Percentiles rank a stretch among this genome's conserved stretches.
These are phyloP conservation scores for Neolamprologus ventralis DNA, from an alignment of 2,113 vertebrate species.

Conservation along the genomic window DNA sequence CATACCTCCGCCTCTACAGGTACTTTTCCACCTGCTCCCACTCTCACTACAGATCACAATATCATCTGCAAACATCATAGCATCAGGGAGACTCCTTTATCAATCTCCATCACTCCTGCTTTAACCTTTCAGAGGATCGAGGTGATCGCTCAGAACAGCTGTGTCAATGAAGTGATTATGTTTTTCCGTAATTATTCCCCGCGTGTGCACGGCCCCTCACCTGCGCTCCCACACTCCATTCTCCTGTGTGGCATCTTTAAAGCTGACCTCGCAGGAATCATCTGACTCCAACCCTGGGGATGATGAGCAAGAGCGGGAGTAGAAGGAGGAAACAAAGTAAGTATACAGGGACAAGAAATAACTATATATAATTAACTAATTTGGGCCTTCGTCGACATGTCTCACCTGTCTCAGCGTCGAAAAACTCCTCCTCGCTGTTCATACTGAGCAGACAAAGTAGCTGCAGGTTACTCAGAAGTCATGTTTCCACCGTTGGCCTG, in stretches of 20 bases:
- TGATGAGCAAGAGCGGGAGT: conserved; percentile 21
- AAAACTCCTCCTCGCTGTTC: conserved; percentile 97
- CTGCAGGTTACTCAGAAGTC: conserved; percentile 53
- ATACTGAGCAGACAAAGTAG: conserved; percentile 68
- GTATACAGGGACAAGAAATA: neutral
- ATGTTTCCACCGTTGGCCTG: conserved; percentile 46
- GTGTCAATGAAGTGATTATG: neutral
- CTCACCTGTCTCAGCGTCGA: conserved; percentile 93
- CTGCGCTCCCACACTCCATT: conserved; percentile 86
- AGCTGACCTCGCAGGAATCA: conserved; percentile 86
- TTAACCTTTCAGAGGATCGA: neutral
- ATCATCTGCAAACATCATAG: neutral
- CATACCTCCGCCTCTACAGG: neutral
- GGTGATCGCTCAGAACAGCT: neutral
- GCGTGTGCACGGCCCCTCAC: conserved; percentile 29
- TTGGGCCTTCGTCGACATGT: accelerated
- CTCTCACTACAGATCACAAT: neutral
- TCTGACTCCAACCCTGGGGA: conserved; percentile 89
- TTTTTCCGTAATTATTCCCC: neutral
- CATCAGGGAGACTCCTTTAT: neutral
- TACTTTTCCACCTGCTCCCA: neutral
- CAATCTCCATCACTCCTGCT: neutral
- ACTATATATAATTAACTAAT: neutral
- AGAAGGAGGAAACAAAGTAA: neutral
- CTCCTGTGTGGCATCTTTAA: conserved; percentile 78